Evolutionary conservation across 2,113 vertebrate genomes (phyloP), one percentile per base, ranked within the genome.

Genomic region (Dascyllus trimaculatus): DNA sequence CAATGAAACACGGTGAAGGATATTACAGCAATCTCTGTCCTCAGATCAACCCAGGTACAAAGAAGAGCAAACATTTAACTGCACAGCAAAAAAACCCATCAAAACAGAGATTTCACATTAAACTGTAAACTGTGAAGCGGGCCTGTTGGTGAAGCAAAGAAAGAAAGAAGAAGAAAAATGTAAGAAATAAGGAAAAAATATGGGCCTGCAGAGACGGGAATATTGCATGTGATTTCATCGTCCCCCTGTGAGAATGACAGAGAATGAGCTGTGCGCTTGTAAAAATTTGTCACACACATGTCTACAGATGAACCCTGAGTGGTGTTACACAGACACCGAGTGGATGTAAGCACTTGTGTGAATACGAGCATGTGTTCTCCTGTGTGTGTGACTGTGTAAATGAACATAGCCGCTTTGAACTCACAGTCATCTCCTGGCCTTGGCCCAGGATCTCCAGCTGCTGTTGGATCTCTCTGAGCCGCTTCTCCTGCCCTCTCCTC

Each of bases 391-490:
- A 72, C 62, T 72, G 70, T 48, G 49, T 71, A 67, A 54, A 54
- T 29, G 29, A 57, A 57, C 45, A 35, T 78, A 61, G 79, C 77
- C 80, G 77, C 89, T 92, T 85, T 92, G 83, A 90, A 93, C 94
- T 94, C 83, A 95, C 93, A 66, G 71, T 85, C 86, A 71, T 89
- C 67, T 89, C 80, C 61, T 92, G 92, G 88, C 85, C 48, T 15
- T 56, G 88, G 57, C 86, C 90, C 79, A 98, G 91, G 24, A 85
- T 88, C 89, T 95, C 94, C 93, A 99, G 95, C 70, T 97, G 95
- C 75, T 93, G 93, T 88, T 98, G 94, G 81, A 99, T 98, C 81
- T 96, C 95, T 89, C 83, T 94, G 85, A 99, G 94, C 18, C 95
- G 94, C 68, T 80, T 93, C 92, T 96, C 94, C 35, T 96, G 95